phyloP scores from a whole-genome alignment of 2,888 invertebrate genomes.

The Auanema freiburgensis region DNA sequence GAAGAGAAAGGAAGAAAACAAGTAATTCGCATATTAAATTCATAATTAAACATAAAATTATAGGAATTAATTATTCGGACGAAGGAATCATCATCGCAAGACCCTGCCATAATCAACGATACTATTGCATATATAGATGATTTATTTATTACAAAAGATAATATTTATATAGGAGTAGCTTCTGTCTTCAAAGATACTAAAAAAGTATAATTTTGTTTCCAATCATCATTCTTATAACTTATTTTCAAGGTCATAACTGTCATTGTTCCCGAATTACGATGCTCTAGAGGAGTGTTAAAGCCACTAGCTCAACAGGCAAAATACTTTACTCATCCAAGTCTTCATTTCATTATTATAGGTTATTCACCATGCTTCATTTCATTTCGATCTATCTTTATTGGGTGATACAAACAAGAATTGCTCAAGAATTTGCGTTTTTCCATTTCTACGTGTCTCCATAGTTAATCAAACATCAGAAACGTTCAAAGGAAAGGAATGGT shows the following conservation, averaged over 20 bases:
- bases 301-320: slow-evolving; percentile 42
- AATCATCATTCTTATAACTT: not conserved
- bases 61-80: slow-evolving; percentile 51
- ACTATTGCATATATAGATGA: slow-evolving; percentile 43
- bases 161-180: slow-evolving; percentile 43
- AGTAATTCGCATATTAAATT: not conserved
- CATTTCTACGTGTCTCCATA: slow-evolving; percentile 49
- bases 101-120: slow-evolving; percentile 40
- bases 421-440: slow-evolving; percentile 53
- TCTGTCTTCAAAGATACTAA: slow-evolving; percentile 47
- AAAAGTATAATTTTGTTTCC: slow-evolving; percentile 20
- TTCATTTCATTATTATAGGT: slow-evolving; percentile 21
- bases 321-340: not conserved
- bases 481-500: slow-evolving; percentile 54
- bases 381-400: slow-evolving; percentile 43
- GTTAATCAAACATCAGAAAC: slow-evolving; percentile 33
- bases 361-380: slow-evolving; percentile 43
- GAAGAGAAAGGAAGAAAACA: slow-evolving; percentile 16
- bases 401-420: slow-evolving; percentile 23
- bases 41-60: slow-evolving; percentile 9
- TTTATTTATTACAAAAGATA: slow-evolving; percentile 39
- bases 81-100: slow-evolving; percentile 32
- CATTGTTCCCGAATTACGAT: slow-evolving; percentile 50
- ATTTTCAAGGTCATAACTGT: slow-evolving; percentile 50
- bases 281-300: slow-evolving; percentile 42